A percentile compares a stretch with the other conserved stretches of the same genome.
phyloP scores from a whole-genome alignment of 2,888 invertebrate species.

The Lasioglossum vierecki region DNA sequence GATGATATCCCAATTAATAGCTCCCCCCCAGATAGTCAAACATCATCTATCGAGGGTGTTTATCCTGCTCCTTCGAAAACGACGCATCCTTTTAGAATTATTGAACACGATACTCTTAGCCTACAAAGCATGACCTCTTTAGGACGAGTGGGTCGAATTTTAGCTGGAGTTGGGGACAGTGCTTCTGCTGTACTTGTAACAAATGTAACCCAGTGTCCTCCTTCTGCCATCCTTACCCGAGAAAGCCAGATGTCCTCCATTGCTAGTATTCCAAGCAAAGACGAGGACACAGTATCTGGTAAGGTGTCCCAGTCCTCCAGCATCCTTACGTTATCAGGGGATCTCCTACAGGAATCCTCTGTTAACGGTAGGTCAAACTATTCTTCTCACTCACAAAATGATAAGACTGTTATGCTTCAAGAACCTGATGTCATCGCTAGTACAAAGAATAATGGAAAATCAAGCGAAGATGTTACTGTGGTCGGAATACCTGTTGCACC shows the following conservation, averaged over 20 bases:
- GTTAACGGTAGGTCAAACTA: constrained; percentile 75
- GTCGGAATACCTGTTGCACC: constrained; percentile 88
- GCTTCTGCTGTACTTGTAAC: constrained; percentile 76
- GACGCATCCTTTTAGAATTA: constrained; percentile 92
- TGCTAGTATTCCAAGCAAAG: constrained; percentile 80
- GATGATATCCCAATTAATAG: constrained; percentile 89
- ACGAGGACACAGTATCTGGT: constrained; percentile 81
- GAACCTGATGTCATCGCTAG: constrained; percentile 98
- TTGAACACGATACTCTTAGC: constrained; percentile 94
- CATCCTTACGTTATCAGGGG: constrained; percentile 80
- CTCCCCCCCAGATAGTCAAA: constrained; percentile 91
- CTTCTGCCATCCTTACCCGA: constrained; percentile 71
- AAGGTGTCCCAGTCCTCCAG: constrained; percentile 82
- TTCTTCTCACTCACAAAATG: constrained; percentile 73
- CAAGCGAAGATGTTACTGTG: constrained; percentile 75
- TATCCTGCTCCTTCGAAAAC: constrained; percentile 88
- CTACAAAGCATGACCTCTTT: constrained; percentile 95
- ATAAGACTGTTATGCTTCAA: constrained; percentile 84
- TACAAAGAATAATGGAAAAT: constrained; percentile 87
- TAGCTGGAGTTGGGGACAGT: constrained; percentile 87
- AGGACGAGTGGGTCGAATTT: constrained; percentile 92
- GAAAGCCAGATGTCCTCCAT: constrained; percentile 80
- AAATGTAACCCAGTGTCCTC: constrained; percentile 71
- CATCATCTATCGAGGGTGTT: constrained; percentile 91
- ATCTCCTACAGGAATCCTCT: constrained; percentile 77